Evolutionary conservation across 2,888 invertebrate species (phyloP).

Genomic region (Limnephilus marmoratus): DNA sequence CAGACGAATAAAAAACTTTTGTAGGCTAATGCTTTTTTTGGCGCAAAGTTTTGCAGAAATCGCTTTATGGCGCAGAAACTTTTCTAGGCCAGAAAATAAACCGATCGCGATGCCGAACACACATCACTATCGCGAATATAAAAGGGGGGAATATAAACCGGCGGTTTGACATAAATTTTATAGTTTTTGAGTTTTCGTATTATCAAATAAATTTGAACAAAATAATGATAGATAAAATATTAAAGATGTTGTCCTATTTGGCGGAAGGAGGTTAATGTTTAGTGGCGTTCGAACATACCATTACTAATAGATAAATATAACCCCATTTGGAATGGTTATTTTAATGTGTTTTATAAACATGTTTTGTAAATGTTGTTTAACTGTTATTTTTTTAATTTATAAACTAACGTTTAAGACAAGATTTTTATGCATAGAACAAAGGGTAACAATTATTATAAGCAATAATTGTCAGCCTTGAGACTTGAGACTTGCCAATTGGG

Average conservation of each 20-base stretch:
- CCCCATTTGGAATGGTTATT: not conserved
- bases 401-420: no score
- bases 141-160: constrained; percentile 4
- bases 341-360: not conserved
- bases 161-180: constrained; percentile 9
- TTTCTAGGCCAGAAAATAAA: constrained; percentile 45
- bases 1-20: constrained; percentile 47
- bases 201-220: not conserved
- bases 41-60: constrained; percentile 52
- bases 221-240: not conserved
- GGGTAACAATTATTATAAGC: no score
- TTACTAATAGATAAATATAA: not conserved
- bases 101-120: constrained; percentile 47
- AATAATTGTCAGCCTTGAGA: no score
- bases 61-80: constrained; percentile 58
- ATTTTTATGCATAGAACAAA: no score
- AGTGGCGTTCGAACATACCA: not conserved
- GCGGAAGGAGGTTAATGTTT: not conserved
- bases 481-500: no score
- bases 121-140: constrained; percentile 37
- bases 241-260: not conserved
- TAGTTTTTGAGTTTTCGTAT: not conserved
- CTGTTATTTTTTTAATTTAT: no score
- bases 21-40: constrained; percentile 55
- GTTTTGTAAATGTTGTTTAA: not conserved